Evolutionary conservation across 1,140 invertebrate genomes (phyloP).

Genomic region (Eupristina koningsbergeri): DNA sequence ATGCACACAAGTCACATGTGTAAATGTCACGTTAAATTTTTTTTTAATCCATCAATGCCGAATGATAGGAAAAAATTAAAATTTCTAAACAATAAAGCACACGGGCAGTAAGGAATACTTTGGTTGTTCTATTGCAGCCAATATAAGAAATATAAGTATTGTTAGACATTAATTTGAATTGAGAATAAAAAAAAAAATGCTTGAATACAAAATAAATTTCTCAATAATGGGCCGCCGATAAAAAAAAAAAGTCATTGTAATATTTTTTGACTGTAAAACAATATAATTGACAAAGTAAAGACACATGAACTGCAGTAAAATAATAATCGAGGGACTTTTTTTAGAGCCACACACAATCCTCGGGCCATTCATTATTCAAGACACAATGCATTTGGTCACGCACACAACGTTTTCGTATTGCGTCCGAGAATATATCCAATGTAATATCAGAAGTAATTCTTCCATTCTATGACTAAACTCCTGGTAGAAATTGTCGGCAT

Average conservation of each 20-base stretch:
- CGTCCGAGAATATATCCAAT: not conserved
- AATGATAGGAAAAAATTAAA: too few relatives aligned
- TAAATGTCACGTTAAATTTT: too few relatives aligned
- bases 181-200: too few relatives aligned
- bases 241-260: not conserved
- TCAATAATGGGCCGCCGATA: not conserved
- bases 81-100: too few relatives aligned
- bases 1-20: too few relatives aligned
- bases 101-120: too few relatives aligned
- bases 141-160: too few relatives aligned
- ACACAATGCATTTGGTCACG: not conserved
- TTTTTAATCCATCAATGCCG: too few relatives aligned
- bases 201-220: not conserved
- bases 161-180: too few relatives aligned
- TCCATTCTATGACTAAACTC: not conserved
- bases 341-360: not conserved
- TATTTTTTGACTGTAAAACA: not conserved
- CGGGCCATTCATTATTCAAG: too few relatives aligned
- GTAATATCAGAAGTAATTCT: not conserved
- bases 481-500: too few relatives aligned
- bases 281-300: not conserved
- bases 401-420: not conserved
- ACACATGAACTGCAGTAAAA: not conserved
- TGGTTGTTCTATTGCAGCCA: too few relatives aligned
- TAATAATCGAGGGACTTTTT: not conserved